Evolutionary conservation across 2,888 invertebrate species (phyloP), one percentile per base, ranked within the genome.

Genomic region (Griposia aprilina): DNA sequence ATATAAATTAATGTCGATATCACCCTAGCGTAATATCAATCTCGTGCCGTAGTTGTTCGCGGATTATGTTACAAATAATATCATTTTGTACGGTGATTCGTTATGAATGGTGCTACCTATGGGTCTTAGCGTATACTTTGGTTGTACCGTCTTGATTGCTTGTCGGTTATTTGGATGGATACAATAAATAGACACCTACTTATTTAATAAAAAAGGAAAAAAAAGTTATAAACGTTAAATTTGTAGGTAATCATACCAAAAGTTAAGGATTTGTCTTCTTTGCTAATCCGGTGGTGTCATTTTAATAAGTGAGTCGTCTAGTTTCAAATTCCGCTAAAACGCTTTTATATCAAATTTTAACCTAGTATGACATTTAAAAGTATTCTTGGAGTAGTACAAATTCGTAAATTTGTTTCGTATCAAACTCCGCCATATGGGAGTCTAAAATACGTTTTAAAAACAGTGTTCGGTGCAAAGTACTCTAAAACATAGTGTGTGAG

Each of bases 51-150:
- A 95, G 95, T 96, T 96, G 96, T 97, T 96, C 96, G 95, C 96
- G 96, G 96, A 97, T 97, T 96, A 96, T 93, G 96, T 96, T 96
- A 94, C 96, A 96, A 97, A 96, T 96, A 96, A 97, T 96, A 96
- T 96, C 94, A 96, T 96, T 97, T 95, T 95, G 95, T 95, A 96
- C 96, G 96, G 96, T 95, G 96, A 97, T 96, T 97, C 96, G 96
- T 94, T 95, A 93, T 95, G 96, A 96, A 96, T 95, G 96, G 96
- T 96, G 93, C 91, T 93, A 94, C 94, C 94, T 93, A 91, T 89
- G 87, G 89, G 89, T 78, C 89, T 88, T 89, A 86, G 74, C 72
- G 81, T 89, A 74, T 90, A 90, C 78, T 26, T n/a, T 62, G 84
- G 20, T 23, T 65, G 30, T 30, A 63, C 3, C 10, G 65, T 91